These are phyloP conservation scores for Sialia sialis DNA, from an alignment of 2,113 vertebrate species.

Conservation along the genomic window DNA sequence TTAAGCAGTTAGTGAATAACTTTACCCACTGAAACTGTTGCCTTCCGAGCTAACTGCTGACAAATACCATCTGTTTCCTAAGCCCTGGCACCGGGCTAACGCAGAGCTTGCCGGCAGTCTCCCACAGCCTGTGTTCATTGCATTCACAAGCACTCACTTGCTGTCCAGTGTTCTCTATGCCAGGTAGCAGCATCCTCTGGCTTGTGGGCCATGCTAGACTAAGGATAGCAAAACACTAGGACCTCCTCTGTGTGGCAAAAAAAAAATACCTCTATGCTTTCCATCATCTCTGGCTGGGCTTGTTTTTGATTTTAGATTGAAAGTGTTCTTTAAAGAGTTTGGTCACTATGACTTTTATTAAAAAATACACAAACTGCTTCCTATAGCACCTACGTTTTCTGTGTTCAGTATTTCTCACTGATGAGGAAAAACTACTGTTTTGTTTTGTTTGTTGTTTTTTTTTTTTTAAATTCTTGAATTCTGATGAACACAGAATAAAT, in stretches of 20 bases:
- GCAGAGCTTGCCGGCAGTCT: background rate
- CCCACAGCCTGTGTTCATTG: background rate
- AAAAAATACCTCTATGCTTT: background rate
- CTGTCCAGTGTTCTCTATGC: background rate
- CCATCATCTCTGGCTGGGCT: background rate
- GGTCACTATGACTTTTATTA: background rate
- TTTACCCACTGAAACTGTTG: background rate
- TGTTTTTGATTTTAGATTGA: background rate
- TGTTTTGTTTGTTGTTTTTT: background rate
- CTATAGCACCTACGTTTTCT: background rate
- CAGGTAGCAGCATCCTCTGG: background rate
- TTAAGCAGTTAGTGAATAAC: background rate
- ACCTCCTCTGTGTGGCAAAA: background rate
- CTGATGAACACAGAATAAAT: background rate
- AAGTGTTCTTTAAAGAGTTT: background rate
- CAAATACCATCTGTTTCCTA: background rate
- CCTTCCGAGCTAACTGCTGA: background rate
- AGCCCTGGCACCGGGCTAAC: background rate
- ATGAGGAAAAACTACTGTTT: background rate
- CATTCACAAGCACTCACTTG: fast-evolving
- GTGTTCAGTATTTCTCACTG: background rate
- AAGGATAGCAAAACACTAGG: background rate
- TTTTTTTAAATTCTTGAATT: background rate
- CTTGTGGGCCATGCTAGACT: background rate
- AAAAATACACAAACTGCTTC: background rate